Evolutionary conservation across 2,888 invertebrate species (phyloP).

Genomic region (Pandemis corylana): DNA sequence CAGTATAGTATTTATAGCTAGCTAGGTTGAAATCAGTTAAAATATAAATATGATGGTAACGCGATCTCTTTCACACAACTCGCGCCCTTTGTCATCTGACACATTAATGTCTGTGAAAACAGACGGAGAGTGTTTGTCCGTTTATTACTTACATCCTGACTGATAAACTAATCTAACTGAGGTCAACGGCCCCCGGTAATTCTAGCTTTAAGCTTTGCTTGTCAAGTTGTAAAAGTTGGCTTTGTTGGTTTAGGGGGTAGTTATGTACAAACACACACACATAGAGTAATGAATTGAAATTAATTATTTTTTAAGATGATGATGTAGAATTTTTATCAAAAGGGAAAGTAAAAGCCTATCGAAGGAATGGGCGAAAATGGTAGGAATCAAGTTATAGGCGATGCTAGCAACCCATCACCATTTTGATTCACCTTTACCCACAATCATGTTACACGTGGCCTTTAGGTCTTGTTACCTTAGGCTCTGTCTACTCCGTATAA

Average conservation of each 20-base stretch:
- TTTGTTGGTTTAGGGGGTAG: slow-evolving; percentile 4
- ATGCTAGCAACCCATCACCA: too few relatives aligned
- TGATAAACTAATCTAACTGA: slow-evolving; percentile 35
- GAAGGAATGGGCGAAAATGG: too few relatives aligned
- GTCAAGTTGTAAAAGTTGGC: not conserved
- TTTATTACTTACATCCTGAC: slow-evolving; percentile 43
- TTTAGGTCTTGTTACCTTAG: too few relatives aligned
- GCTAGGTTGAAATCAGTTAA: not conserved
- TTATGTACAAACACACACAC: not conserved
- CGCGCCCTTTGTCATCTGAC: not conserved
- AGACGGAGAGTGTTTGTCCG: not conserved
- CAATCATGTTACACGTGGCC: too few relatives aligned
- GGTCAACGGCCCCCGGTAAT: slow-evolving; percentile 28
- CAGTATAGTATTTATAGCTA: too few relatives aligned
- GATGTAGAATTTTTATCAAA: too few relatives aligned
- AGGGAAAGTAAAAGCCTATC: too few relatives aligned
- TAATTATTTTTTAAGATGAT: too few relatives aligned
- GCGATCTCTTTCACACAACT: not conserved
- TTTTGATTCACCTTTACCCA: too few relatives aligned
- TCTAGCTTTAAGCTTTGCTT: slow-evolving; percentile 24
- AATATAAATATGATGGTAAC: not conserved
- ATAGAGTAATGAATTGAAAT: not conserved
- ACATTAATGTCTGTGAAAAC: not conserved
- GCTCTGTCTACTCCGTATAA: too few relatives aligned
- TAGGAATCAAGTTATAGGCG: too few relatives aligned